Evolutionary conservation across 1,140 invertebrate genomes (phyloP).

Genomic region (Ceratina japonica): DNA sequence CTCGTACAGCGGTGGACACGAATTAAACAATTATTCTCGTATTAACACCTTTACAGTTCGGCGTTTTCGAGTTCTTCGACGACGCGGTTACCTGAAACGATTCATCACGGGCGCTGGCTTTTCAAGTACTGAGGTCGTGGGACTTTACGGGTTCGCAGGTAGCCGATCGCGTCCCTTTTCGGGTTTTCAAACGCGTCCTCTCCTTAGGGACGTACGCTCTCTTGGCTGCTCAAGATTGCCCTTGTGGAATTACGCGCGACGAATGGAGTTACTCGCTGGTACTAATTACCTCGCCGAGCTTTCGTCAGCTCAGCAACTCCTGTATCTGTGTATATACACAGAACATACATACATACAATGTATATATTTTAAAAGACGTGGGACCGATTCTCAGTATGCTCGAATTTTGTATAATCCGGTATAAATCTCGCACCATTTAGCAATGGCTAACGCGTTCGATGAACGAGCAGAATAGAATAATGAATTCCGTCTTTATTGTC

Average conservation of each 20-base stretch:
- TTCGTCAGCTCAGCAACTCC: background rate
- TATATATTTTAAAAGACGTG: constrained; percentile 53
- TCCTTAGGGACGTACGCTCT: constrained; percentile 65
- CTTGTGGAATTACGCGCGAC: constrained; percentile 68
- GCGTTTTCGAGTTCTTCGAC: background rate
- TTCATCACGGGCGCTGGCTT: constrained; percentile 68
- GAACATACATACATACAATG: no score
- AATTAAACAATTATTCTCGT: constrained; percentile 62
- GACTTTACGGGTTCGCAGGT: constrained; percentile 58
- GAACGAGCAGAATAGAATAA: no score
- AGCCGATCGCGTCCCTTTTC: constrained; percentile 25
- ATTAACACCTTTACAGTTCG: constrained; percentile 64
- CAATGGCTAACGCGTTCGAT: no score
- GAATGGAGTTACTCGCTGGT: constrained; percentile 49
- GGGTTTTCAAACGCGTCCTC: constrained; percentile 18
- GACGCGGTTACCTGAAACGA: constrained; percentile 37
- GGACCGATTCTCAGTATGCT: constrained; percentile 62
- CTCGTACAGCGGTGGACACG: constrained; percentile 3
- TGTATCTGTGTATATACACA: background rate
- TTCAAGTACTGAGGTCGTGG: constrained; percentile 64
- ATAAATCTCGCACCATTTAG: no score
- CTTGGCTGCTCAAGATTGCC: constrained; percentile 73
- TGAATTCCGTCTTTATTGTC: no score
- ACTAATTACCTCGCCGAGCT: constrained; percentile 57
- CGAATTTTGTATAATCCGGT: background rate